phyloP scores from a whole-genome alignment of 2,113 vertebrate species.

The Pomatostomus ruficeps region DNA sequence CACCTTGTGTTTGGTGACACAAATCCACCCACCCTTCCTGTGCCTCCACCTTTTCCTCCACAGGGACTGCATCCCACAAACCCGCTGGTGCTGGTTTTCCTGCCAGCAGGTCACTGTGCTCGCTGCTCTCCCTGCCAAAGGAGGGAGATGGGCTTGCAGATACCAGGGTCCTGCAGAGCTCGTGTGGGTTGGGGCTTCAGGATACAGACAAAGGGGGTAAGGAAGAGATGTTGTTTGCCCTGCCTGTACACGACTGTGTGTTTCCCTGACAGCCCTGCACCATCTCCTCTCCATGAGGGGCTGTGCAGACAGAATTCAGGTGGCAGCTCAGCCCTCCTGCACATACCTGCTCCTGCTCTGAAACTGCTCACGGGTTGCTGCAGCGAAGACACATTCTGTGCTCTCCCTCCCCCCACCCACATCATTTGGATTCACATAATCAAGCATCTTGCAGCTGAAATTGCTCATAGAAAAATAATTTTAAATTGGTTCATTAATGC shows the following conservation, averaged over 20 bases:
- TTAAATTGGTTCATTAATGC: constrained; percentile 65
- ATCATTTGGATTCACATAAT: constrained; percentile 58
- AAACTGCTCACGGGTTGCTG: neutral
- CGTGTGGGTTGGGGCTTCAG: neutral
- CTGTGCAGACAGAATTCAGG: neutral
- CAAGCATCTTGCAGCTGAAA: constrained; percentile 54
- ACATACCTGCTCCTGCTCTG: constrained; percentile 2
- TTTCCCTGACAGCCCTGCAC: neutral
- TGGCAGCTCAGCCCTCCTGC: neutral
- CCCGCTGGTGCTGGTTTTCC: neutral
- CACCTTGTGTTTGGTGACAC: neutral
- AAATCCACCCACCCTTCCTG: neutral
- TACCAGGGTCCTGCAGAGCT: neutral
- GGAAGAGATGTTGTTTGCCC: too few relatives aligned
- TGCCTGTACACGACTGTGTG: neutral
- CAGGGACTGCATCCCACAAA: neutral
- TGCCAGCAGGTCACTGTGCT: neutral
- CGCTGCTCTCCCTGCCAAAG: neutral
- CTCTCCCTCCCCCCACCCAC: neutral
- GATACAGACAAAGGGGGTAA: neutral
- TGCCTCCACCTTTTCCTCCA: neutral
- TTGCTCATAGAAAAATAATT: constrained; percentile 62
- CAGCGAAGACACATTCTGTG: neutral
- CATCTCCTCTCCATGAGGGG: neutral
- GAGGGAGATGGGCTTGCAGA: neutral